phyloP scores from a whole-genome alignment of 2,797 vertebrate genomes.

The Ceryle rudis region DNA sequence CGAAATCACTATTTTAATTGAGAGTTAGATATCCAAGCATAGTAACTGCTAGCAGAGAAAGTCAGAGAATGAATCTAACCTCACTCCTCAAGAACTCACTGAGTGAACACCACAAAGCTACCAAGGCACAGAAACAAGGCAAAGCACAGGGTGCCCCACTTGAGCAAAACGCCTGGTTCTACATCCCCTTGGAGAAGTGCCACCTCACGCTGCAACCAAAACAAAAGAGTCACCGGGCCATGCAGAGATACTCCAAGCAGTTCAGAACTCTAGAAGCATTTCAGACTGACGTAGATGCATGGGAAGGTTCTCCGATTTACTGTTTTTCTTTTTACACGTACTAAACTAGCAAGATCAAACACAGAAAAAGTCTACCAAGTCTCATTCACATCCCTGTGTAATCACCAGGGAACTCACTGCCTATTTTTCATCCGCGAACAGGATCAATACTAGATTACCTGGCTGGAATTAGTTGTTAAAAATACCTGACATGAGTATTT shows the following conservation, averaged over 20 bases:
- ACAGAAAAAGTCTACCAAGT: not conserved
- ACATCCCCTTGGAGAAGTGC: accelerated
- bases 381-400: accelerated
- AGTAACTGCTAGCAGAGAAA: not conserved
- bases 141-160: not conserved
- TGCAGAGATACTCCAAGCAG: not conserved
- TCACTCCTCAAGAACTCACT: accelerated
- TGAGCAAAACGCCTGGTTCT: not conserved
- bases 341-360: not conserved
- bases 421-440: accelerated
- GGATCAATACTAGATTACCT: not conserved
- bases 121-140: not conserved
- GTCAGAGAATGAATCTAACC: not conserved
- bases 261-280: accelerated
- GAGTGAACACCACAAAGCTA: not conserved
- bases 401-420: not conserved
- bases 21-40: not conserved
- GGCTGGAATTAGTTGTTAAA: not conserved
- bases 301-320: not conserved
- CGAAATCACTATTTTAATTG: too few species aligned
- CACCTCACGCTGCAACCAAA: not conserved
- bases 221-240: not conserved
- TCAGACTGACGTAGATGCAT: not conserved
- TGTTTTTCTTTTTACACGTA: not conserved
- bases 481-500: accelerated